Percentiles rank a stretch among this genome's conserved stretches.
phyloP scores from a whole-genome alignment of 2,797 vertebrate species.

The Argentina silus region DNA sequence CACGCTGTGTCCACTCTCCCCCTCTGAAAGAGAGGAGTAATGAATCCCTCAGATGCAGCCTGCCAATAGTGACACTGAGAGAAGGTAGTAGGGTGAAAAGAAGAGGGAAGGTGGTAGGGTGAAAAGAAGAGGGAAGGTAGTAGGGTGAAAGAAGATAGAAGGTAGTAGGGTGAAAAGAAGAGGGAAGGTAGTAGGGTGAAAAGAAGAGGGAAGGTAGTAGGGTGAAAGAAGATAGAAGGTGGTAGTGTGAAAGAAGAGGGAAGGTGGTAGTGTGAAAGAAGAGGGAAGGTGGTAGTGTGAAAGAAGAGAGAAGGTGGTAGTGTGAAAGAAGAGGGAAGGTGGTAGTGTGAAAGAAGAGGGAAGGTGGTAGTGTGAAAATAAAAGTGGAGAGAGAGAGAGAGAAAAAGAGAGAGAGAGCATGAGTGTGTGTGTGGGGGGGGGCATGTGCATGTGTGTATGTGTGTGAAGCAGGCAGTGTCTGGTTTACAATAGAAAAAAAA shows the following conservation, averaged over 20 bases:
- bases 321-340: background rate
- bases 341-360: background rate
- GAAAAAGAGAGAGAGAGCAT: background rate
- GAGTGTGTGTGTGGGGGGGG: background rate
- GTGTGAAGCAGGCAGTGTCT: background rate
- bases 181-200: too few species aligned
- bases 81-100: conserved; percentile 17
- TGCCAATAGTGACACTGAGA: conserved; percentile 8
- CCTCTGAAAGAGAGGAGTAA: conserved; percentile 40
- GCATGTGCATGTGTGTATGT: background rate
- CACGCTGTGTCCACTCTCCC: conserved; percentile 42
- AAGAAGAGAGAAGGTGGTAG: background rate
- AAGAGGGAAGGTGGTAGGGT: too few species aligned
- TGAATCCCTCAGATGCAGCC: conserved; percentile 31
- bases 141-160: background rate
- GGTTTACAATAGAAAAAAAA: too few species aligned
- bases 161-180: background rate
- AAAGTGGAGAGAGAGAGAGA: background rate
- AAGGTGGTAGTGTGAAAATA: background rate
- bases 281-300: background rate
- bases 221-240: background rate
- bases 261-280: background rate
- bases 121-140: background rate
- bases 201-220: background rate
- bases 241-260: background rate